Percentiles rank a stretch among this genome's conserved stretches.
Conservation (phyloP, 2,888 invertebrate genomes). For the Ptilodon capucinus region DNA sequence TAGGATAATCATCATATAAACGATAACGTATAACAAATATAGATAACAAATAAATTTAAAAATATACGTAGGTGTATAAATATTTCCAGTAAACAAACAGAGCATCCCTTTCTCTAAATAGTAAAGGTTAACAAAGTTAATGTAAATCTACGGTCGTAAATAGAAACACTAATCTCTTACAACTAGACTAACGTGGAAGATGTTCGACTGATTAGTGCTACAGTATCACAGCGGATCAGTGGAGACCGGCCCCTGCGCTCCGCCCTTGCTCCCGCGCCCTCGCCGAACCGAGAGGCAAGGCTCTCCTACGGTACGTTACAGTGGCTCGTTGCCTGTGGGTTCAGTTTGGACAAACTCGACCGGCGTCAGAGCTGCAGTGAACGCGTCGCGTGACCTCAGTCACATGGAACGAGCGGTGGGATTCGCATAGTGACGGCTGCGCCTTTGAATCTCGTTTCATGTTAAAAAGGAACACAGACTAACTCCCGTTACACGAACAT, state of each 20-base stretch:
- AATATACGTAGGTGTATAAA: conserved; percentile 65
- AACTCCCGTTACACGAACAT: conserved; percentile 17
- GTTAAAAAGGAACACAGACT: conserved; percentile 27
- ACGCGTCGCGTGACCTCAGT: conserved; percentile 35
- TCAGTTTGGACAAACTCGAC: conserved; percentile 33
- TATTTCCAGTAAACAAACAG: conserved; percentile 69
- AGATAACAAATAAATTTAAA: conserved; percentile 68
- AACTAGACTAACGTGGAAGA: conserved; percentile 77
- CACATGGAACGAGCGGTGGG: conserved; percentile 39
- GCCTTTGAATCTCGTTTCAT: conserved; percentile 25
- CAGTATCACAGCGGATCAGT: conserved; percentile 79
- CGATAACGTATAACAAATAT: conserved; percentile 67
- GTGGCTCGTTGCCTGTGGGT: conserved; percentile 15
- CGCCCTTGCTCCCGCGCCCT: conserved; percentile 34
- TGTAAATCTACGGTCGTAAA: conserved; percentile 68
- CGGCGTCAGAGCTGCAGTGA: conserved; percentile 32
- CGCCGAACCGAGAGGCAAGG: conserved; percentile 27
- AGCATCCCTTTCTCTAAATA: conserved; percentile 68
- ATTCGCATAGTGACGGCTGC: conserved; percentile 22
- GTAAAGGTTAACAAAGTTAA: conserved; percentile 77
- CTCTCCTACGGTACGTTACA: conserved; percentile 8
- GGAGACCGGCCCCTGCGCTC: conserved; percentile 60
- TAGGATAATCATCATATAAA: conserved; percentile 70
- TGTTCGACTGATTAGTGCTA: conserved; percentile 73
- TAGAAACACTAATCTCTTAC: conserved; percentile 77